phyloP scores from a whole-genome alignment of 2,888 invertebrate species.

The Thelaira solivaga region DNA sequence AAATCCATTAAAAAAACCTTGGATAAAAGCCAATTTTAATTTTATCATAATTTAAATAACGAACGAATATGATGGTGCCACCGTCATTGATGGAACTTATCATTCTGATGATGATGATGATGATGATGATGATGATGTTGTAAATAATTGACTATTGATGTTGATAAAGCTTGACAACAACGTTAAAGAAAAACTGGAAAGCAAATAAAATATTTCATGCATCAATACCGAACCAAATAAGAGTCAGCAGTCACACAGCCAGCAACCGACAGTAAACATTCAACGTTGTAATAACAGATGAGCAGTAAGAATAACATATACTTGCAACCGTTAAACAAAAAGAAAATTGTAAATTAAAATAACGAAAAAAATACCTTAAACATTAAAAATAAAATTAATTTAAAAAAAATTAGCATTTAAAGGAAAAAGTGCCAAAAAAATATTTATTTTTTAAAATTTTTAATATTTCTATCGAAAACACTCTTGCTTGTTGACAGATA shows the following conservation, averaged over 20 bases:
- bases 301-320: not conserved
- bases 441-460: too few species aligned
- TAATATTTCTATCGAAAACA: too few species aligned
- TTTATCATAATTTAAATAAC: conserved; percentile 58
- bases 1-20: conserved; percentile 61
- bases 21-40: conserved; percentile 64
- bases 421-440: too few species aligned
- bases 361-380: not conserved
- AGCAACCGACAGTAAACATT: conserved; percentile 12
- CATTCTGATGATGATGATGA: not conserved
- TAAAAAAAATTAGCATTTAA: too few species aligned
- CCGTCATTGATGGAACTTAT: conserved; percentile 1
- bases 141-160: too few species aligned
- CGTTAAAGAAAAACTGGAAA: too few species aligned
- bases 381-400: too few species aligned
- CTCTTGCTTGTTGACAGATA: too few species aligned
- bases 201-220: not conserved
- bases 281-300: conserved; percentile 4
- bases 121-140: not conserved
- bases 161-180: too few species aligned
- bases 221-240: conserved; percentile 16
- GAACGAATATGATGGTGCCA: conserved; percentile 27
- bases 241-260: not conserved
- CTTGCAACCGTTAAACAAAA: not conserved
- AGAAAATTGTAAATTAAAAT: not conserved